A percentile compares a stretch with the other conserved stretches of the same genome.
These are phyloP conservation scores for Ginglymostoma cirratum DNA, from an alignment of 2,113 vertebrate species.

Conservation along the genomic window DNA sequence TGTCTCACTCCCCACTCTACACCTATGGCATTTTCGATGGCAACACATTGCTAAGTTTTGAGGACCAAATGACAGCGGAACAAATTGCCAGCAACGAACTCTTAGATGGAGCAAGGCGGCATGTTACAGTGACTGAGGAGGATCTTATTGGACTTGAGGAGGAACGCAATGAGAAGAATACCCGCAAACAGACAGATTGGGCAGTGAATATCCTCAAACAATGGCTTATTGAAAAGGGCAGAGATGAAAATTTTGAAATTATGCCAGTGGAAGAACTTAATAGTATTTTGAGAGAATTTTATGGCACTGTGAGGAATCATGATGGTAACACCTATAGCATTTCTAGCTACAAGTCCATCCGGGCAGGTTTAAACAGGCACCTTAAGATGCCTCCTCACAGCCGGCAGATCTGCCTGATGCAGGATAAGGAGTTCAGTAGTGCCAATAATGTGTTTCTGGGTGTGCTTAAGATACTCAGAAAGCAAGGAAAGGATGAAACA, in stretches of 20 bases:
- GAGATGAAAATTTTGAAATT: constrained; percentile 52
- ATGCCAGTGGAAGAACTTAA: constrained; percentile 52
- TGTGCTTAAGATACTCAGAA: constrained; percentile 51
- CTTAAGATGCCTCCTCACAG: constrained; percentile 52
- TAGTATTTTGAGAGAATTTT: constrained; percentile 51
- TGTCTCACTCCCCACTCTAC: constrained; percentile 48
- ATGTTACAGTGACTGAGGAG: constrained; percentile 48
- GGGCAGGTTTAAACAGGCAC: constrained; percentile 54
- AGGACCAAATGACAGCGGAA: constrained; percentile 54
- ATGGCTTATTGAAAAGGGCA: constrained; percentile 51
- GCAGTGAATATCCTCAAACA: constrained; percentile 51
- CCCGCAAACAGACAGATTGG: constrained; percentile 51
- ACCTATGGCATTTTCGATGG: constrained; percentile 50
- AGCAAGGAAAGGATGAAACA: constrained; percentile 54
- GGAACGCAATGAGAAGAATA: constrained; percentile 53
- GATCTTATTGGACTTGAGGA: constrained; percentile 50
- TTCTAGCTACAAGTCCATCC: constrained; percentile 55
- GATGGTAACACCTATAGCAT: constrained; percentile 55
- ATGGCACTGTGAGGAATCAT: constrained; percentile 50
- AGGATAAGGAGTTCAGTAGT: constrained; percentile 53
- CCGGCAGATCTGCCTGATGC: constrained; percentile 53
- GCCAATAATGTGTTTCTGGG: constrained; percentile 52
- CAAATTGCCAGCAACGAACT: constrained; percentile 47
- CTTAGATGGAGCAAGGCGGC: constrained; percentile 45
- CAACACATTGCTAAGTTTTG: constrained; percentile 51